phyloP scores from a whole-genome alignment of 1,140 invertebrate genomes.

The Diorhabda elongata region DNA sequence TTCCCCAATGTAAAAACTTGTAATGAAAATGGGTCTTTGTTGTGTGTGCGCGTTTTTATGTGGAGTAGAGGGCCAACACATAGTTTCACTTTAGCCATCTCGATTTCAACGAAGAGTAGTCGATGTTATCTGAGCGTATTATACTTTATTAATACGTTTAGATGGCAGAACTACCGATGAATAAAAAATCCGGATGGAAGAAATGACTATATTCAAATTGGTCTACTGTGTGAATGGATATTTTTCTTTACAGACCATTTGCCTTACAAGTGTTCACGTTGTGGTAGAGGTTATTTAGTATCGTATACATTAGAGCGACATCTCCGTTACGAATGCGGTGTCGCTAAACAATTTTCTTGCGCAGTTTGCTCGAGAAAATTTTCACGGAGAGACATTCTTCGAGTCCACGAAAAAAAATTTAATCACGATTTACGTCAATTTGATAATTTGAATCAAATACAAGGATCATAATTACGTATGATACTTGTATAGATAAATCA shows the following conservation, averaged over 20 bases:
- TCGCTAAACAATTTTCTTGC: conserved; percentile 48
- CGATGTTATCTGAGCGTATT: neutral
- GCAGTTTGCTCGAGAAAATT: conserved; percentile 31
- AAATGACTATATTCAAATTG: neutral
- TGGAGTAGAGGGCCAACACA: conserved; percentile 33
- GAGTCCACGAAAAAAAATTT: conserved; percentile 25
- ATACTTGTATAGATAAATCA: neutral
- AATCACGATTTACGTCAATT: neutral
- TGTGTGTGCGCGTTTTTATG: neutral
- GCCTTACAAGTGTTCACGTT: conserved; percentile 45
- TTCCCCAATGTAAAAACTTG: neutral
- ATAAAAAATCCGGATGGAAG: neutral
- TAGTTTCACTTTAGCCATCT: neutral
- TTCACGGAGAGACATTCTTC: conserved; percentile 26
- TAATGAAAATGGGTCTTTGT: conserved; percentile 7
- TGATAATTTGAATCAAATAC: neutral
- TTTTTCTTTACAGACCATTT: conserved; percentile 36
- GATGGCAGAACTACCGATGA: neutral
- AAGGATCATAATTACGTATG: neutral
- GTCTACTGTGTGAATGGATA: conserved; percentile 7
- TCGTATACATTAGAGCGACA: conserved; percentile 47
- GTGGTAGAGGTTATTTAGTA: conserved; percentile 48
- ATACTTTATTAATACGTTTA: conserved; percentile 12
- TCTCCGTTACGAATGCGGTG: conserved; percentile 28
- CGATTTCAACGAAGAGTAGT: too few species aligned